Evolutionary conservation across 2,888 invertebrate genomes (phyloP), one percentile per base, ranked within the genome.

Genomic region (Pomacea canaliculata): DNA sequence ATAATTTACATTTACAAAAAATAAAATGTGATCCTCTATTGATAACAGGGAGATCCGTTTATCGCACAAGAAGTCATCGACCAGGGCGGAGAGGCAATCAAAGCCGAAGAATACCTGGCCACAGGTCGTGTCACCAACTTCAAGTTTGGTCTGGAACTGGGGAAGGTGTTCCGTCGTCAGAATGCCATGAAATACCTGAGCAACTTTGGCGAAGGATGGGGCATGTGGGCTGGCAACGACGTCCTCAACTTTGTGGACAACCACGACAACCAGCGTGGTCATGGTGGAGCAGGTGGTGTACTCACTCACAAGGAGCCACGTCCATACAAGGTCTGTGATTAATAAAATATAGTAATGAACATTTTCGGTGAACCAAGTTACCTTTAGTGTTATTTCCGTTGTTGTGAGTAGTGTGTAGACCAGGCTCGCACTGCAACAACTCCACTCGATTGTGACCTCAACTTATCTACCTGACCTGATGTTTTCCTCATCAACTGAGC

Each of bases 171-270:
- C 68, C 68, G 68, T 5, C 69, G 62, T n/a, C 27, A 78, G 37
- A 83, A 86, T 74, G 79, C 84, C 48, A 82, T 86, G 65, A 86
- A 85, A 73, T 85, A 78, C 66, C 78, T 87, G 65, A 60, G 23
- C 23, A 84, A 76, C 71, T 86, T 81, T 80, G 87, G 86, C 1
- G 67, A 71, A 10, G 81, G 78, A 12, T 86, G 88, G 86, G 87
- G 89, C 1, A 86, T 88, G 85, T 83, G 87, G 67, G 80, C 71
- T 7, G 76, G 83, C 7, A 76, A 79, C 0, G 93, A 87, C 70
- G 93, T 95, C 7, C 86, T 96, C 0, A 94, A 94, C n/a, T 96
- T 97, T 87, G 93, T 97, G 73, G 97, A 96, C 87, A 97, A 97
- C 91, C 97, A 97, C 87, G 97, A 97, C 89, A 96, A 95, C 88